phyloP scores from a whole-genome alignment of 1,140 invertebrate species.

The Drosophila lowei region DNA sequence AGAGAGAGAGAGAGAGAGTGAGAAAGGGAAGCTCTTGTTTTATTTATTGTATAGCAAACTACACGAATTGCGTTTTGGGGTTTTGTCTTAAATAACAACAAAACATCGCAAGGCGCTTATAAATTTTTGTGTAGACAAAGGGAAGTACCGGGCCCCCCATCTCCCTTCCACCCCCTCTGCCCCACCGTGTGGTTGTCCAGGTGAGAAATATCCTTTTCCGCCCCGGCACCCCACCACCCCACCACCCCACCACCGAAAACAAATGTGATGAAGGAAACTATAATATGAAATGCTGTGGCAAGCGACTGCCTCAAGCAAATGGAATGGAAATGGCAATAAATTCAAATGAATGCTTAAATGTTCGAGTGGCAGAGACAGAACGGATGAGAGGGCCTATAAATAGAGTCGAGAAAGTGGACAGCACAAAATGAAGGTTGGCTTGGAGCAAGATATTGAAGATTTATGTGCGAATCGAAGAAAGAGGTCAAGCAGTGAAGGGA shows the following conservation, averaged over 20 bases:
- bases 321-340: conserved; percentile 61
- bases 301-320: conserved; percentile 41
- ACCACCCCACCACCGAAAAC: conserved; percentile 1
- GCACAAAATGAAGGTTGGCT: no score
- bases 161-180: background rate
- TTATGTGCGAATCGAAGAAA: background rate
- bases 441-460: background rate
- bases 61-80: conserved; percentile 73
- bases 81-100: conserved; percentile 73
- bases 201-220: conserved; percentile 44
- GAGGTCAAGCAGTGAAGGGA: no score
- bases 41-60: conserved; percentile 71
- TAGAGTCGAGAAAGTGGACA: background rate
- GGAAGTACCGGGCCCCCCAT: background rate
- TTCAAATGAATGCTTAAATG: conserved; percentile 52
- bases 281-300: conserved; percentile 50
- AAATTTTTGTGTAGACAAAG: conserved; percentile 65
- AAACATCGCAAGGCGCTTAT: conserved; percentile 69
- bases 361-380: conserved; percentile 35
- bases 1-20: conserved; percentile 4
- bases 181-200: conserved; percentile 23
- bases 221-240: conserved; percentile 1
- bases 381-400: conserved; percentile 42
- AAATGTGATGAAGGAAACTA: conserved; percentile 59
- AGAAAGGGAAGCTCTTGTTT: conserved; percentile 53